Base-by-base conservation (phyloP, 1,140 invertebrate species). In the Diachasmimorpha longicaudata region DNA sequence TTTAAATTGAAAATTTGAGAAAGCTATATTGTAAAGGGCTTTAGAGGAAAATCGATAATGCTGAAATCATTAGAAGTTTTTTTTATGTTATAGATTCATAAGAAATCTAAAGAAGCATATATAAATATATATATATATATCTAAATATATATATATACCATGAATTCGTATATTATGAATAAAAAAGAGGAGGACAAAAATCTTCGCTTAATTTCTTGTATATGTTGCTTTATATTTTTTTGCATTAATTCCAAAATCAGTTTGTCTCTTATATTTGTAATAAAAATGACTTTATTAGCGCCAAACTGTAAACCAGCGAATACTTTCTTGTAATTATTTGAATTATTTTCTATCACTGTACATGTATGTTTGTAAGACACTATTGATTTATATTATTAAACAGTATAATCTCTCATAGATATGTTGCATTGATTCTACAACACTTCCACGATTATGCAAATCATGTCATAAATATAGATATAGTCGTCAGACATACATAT, bases 361-460 rank as follows among this genome's bases (percentile, higher is more conserved):
- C 70, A 85, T 82, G 81, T 84, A 85, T 76, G 80, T 85, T 85
- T 85, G 78, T 83, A 84, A 85, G 74, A 81, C 73, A 80, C 71
- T 77, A 79, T 81, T 84, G 79, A 84, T 85, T 85, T 85, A 81
- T 84, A 83, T 83, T 76, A 85, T 85, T 80, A 78, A 82, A 82
- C 77, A 80, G 78, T 81, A 79, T 78, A 79, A 82, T 58, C 79
- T 83, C 75, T 81, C 74, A 77, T 78, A 72, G 81, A 79, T 25
- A 78, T 55, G 48, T 55, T 55, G 48, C 48, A 55, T 55, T 55
- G 19, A 55, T 55, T 55, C 48, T 1, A 55, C 1, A 55, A 55
- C n/a, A 55, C 9, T 13, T 55, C 48, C 48, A 55, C 19, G 39
- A 42, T 55, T 8, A 55, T 55, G 4, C 48, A 55, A 16, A 13